Evolutionary conservation across 2,797 vertebrate species (phyloP).

Genomic region (Clarias pachynema): DNA sequence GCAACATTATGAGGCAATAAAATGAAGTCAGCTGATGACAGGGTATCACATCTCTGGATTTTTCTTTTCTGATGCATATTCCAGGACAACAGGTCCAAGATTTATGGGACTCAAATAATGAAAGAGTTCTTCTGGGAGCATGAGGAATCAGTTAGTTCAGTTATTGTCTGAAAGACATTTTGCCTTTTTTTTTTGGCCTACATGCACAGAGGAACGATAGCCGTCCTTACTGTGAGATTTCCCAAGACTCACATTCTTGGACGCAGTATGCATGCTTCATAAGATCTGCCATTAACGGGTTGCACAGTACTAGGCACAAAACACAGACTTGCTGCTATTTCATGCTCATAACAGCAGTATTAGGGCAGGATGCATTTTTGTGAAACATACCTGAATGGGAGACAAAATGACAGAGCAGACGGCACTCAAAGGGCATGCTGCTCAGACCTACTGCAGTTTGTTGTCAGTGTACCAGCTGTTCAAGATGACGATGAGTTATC

Average conservation of each 20-base stretch:
- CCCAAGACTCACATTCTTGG: slow-evolving; percentile 5
- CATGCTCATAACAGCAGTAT: not conserved
- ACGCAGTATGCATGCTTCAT: not conserved
- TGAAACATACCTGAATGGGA: not conserved
- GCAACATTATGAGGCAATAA: no score
- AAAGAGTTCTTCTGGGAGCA: no score
- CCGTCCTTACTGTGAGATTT: not conserved
- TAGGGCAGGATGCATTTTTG: not conserved
- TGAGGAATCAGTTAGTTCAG: no score
- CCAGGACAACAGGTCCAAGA: no score
- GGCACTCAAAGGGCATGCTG: not conserved
- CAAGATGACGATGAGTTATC: not conserved
- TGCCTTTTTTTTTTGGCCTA: no score
- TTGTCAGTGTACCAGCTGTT: not conserved
- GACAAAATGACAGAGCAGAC: not conserved
- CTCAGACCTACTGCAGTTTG: not conserved
- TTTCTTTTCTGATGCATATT: no score
- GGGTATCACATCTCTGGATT: no score
- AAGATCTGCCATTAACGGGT: not conserved
- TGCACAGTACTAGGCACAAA: not conserved
- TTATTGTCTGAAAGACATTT: not conserved
- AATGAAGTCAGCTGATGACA: no score
- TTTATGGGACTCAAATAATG: no score
- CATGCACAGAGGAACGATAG: not conserved
- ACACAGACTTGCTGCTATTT: not conserved